Percentiles rank a stretch among this genome's conserved stretches.
phyloP scores from a whole-genome alignment of 1,140 invertebrate genomes.

The Aphidius gifuensis region DNA sequence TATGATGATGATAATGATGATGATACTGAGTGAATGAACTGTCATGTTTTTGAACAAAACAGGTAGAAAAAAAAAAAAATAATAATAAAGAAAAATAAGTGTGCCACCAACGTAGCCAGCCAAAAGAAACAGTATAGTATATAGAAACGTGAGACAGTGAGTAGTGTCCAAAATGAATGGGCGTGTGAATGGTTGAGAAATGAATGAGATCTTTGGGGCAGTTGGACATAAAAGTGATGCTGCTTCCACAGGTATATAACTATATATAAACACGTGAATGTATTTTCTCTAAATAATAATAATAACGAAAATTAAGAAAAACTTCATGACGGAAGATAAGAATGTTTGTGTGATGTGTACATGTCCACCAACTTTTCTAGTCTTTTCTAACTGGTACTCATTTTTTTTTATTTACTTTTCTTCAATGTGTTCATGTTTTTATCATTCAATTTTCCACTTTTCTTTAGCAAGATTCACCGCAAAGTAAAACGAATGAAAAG shows the following conservation, averaged over 20 bases:
- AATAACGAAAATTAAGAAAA: not conserved
- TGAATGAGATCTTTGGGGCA: conserved; percentile 28
- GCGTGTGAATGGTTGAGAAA: conserved; percentile 26
- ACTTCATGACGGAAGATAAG: conserved; percentile 10
- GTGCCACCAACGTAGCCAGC: not conserved
- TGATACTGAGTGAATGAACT: too few relatives aligned
- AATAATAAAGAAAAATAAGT: conserved; percentile 1
- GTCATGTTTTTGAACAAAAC: too few relatives aligned
- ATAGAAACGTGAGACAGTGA: not conserved
- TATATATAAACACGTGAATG: not conserved
- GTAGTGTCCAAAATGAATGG: conserved; percentile 21
- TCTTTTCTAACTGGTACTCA: too few relatives aligned
- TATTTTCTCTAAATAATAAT: conserved; percentile 1
- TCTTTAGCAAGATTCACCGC: conserved; percentile 1
- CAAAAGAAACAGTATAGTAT: too few relatives aligned
- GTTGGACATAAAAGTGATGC: not conserved
- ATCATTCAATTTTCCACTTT: not conserved
- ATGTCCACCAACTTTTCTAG: not conserved
- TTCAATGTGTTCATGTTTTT: not conserved
- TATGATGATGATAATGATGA: too few relatives aligned
- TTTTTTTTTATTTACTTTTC: conserved; percentile 1
- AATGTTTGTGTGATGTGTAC: conserved; percentile 1
- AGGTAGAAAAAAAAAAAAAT: too few relatives aligned
- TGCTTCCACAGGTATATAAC: not conserved
- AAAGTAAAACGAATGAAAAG: conserved; percentile 15